Evolutionary conservation across 37 sponge, comb jelly and placozoan genomes (phyloP), one percentile per base, ranked within the genome.

Genomic region (Axinella damicornis): DNA sequence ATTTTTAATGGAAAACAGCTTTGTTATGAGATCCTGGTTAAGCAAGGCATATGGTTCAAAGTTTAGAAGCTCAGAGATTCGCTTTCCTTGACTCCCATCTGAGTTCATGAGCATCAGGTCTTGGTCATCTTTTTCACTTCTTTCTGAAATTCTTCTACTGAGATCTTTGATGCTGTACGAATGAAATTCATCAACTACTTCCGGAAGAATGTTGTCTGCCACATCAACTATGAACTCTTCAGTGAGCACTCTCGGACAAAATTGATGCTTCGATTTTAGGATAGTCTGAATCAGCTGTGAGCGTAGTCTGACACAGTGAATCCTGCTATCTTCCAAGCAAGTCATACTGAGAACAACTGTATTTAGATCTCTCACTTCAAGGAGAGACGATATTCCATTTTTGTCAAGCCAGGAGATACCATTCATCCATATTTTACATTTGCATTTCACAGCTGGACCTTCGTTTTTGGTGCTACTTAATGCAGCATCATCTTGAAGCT

Each of bases 341-440:
- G 65, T 25, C 67, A 78, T 78, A 12, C 13, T 39, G 5, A 78
- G 1, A 9, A 78, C 67, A 2, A 63, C 31, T 21, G 79, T 58
- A 11, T 34, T 22, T 32, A 63, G 39, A 19, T 78, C 79, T 31
- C 11, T 35, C 53, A 78, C 37, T 14, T 78, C 79, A 22, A 78
- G 28, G 17, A 57, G 9, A 18, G 60, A 40, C 67, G 62, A 54
- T n/a, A 58, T 63, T 1, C 79, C 79, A 35, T 63, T 21, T n/a
- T 1, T 36, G 46, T 63, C 35, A 28, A 63, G 59, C 79, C 79
- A 78, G 19, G 36, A 54, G 9, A 78, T 78, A 1, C 79, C 79
- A 58, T 34, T 63, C 53, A 30, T 78, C 79, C 79, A 78, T 5
- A 64, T 21, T 4, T 18, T 78, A 52, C 79, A 78, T 19, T 31